These are phyloP conservation scores for Theretra japonica DNA, from an alignment of 2,888 invertebrate species.

Conservation along the genomic window DNA sequence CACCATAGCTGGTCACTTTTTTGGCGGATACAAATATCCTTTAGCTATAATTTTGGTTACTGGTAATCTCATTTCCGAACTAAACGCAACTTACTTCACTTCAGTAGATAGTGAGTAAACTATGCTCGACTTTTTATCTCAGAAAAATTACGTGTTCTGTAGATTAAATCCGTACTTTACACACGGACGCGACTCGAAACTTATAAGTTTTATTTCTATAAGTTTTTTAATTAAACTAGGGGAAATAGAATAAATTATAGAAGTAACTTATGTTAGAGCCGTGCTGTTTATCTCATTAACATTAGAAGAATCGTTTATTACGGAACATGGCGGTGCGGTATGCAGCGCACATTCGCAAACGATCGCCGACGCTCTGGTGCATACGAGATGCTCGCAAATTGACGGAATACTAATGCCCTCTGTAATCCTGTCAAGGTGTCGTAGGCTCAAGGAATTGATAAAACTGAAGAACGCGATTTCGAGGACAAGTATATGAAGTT, in stretches of 20 bases:
- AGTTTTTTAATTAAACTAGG: neutral
- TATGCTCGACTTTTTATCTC: too few species aligned
- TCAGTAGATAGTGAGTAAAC: too few species aligned
- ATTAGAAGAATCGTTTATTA: slow-evolving; percentile 8
- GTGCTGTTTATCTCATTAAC: slow-evolving; percentile 2
- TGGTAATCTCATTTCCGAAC: too few species aligned
- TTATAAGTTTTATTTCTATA: neutral
- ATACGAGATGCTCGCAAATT: slow-evolving; percentile 74
- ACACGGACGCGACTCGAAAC: neutral
- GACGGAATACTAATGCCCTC: slow-evolving; percentile 70
- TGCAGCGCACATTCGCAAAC: slow-evolving; percentile 72
- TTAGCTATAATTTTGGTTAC: too few species aligned
- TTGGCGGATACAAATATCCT: too few species aligned
- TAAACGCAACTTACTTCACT: too few species aligned
- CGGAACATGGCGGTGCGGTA: slow-evolving; percentile 57
- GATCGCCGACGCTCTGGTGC: slow-evolving; percentile 66
- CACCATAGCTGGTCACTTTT: too few species aligned
- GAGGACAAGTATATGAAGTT: too few species aligned
- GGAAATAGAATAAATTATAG: neutral
- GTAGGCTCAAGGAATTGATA: neutral
- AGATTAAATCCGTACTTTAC: neutral
- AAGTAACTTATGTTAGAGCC: neutral
- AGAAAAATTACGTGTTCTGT: neutral
- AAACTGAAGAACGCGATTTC: neutral
- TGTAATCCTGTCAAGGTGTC: neutral